phyloP scores from a whole-genome alignment of 1,140 invertebrate species.

The Macrostomum lignano region DNA sequence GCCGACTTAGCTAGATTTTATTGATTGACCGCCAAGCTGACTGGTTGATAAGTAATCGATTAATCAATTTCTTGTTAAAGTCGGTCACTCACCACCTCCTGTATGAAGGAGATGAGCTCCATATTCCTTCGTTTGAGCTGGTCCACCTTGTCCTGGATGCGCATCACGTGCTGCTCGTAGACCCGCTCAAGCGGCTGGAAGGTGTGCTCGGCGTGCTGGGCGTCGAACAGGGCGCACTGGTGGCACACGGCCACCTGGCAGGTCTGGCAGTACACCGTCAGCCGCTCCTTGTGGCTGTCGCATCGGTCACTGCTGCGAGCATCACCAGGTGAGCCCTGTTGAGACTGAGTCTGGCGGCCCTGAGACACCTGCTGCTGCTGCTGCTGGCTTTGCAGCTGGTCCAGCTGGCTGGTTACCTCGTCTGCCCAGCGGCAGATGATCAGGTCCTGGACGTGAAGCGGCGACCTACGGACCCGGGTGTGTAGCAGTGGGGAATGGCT shows the following conservation, averaged over 20 bases:
- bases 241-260: slow-evolving; percentile 66
- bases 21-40: not conserved
- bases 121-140: slow-evolving; percentile 47
- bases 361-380: too few species aligned
- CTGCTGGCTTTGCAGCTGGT: slow-evolving; percentile 41
- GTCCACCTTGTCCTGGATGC: slow-evolving; percentile 52
- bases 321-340: too few species aligned
- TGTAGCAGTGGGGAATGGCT: too few species aligned
- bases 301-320: slow-evolving; percentile 32
- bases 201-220: slow-evolving; percentile 54
- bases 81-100: slow-evolving; percentile 46
- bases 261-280: slow-evolving; percentile 67
- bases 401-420: slow-evolving; percentile 67
- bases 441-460: slow-evolving; percentile 57
- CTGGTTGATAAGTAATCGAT: not conserved
- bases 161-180: slow-evolving; percentile 54
- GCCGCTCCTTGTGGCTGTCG: slow-evolving; percentile 48
- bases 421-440: slow-evolving; percentile 79
- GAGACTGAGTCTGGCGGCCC: too few species aligned
- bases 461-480: too few species aligned
- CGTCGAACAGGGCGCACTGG: slow-evolving; percentile 69
- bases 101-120: slow-evolving; percentile 54
- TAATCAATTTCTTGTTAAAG: slow-evolving; percentile 4
- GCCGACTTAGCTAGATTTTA: not conserved
- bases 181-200: slow-evolving; percentile 69